Conservation (phyloP, 1,140 invertebrate species). For the Formica selysi region DNA sequence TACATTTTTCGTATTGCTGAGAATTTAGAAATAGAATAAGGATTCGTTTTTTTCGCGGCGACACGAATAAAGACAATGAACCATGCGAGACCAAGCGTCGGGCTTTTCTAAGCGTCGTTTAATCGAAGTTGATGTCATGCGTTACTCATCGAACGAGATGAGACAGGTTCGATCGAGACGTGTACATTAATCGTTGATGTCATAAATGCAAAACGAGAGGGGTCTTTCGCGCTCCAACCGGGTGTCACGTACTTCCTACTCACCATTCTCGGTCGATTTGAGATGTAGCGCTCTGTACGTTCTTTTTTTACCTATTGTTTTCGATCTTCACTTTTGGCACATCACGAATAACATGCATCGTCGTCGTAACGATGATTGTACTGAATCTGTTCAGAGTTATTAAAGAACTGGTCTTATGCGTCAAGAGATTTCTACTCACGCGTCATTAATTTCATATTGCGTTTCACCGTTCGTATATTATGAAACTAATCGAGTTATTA, state of each 20-base stretch:
- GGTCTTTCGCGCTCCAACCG: slow-evolving; percentile 18
- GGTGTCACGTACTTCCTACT: not conserved
- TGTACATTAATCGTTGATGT: slow-evolving; percentile 63
- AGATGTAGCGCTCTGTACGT: not conserved
- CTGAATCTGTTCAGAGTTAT: not conserved
- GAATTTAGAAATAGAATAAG: slow-evolving; percentile 7
- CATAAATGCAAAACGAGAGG: slow-evolving; percentile 63
- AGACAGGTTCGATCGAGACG: slow-evolving; percentile 48
- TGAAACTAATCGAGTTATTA: not conserved
- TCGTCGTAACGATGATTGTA: not conserved
- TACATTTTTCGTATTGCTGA: too few species aligned
- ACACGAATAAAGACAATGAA: slow-evolving; percentile 4
- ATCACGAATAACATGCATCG: not conserved
- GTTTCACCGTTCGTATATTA: not conserved
- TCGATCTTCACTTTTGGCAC: not conserved
- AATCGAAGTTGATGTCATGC: slow-evolving; percentile 64
- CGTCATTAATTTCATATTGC: not conserved
- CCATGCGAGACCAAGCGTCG: not conserved
- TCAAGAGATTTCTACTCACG: slow-evolving; percentile 15
- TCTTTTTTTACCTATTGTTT: not conserved
- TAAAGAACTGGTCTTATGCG: not conserved
- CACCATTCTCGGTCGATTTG: slow-evolving; percentile 17
- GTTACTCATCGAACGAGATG: slow-evolving; percentile 63
- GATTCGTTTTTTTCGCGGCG: not conserved
- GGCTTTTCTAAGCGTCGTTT: slow-evolving; percentile 32